Base-by-base conservation (phyloP, 2,888 invertebrate genomes). In the Chydorus sphaericus region DNA sequence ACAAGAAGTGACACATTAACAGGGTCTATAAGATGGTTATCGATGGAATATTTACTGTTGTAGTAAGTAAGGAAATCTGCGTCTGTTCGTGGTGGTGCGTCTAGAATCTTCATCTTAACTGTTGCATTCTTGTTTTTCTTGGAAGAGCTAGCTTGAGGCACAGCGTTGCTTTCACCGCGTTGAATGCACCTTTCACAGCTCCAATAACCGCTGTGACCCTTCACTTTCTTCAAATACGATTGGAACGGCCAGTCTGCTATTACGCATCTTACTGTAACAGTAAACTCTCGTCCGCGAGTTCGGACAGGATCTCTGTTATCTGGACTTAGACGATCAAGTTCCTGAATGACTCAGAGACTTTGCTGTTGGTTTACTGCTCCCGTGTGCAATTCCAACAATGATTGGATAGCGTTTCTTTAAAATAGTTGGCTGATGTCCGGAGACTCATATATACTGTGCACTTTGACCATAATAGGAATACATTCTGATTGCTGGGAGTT, bases 11-110 rank as follows among this genome's bases (percentile, higher is more conserved):
- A 26, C 11, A 44, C 28, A 44, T 44, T 28, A 28, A 26, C n/a
- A n/a, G n/a, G n/a, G n/a, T n/a, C n/a, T n/a, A n/a, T n/a, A n/a
- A n/a, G n/a, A n/a, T 44, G 44, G 26, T 44, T 44, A 44, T 44
- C 44, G 23, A 23, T 44, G 28, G 26, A 26, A 26, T 44, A 23
- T 26, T 44, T 28, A n/a, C 44, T 44, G 23, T 44, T 28, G 28
- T 28, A 44, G 28, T 44, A 44, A 26, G 44, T 26, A 11, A 44
- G 28, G 28, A 44, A 44, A 44, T 44, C 44, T 28, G 23, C 44
- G n/a, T 44, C 44, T 26, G 44, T 44, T 44, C 44, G 44, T 23
- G 44, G 39, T 16, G 39, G 39, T 16, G 39, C 44, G 26, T 44
- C 28, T 28, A 44, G 44, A 26, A 26, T 28, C 44, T 26, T 26